These are phyloP conservation scores for Aphidius gifuensis DNA, from an alignment of 1,140 invertebrate species.

Conservation along the genomic window DNA sequence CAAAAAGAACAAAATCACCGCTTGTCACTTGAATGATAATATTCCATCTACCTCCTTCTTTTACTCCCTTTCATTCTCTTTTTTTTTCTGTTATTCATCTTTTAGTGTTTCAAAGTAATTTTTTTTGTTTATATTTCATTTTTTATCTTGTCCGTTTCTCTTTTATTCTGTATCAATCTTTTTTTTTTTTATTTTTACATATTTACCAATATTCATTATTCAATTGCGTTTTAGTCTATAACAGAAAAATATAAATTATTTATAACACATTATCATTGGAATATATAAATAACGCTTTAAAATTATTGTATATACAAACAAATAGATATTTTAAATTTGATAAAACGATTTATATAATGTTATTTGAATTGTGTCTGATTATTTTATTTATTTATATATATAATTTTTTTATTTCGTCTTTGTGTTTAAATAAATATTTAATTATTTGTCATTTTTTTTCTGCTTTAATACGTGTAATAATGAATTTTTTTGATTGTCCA, in stretches of 20 bases:
- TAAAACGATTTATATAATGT: no score
- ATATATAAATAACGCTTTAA: no score
- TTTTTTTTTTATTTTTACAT: conserved; percentile 16
- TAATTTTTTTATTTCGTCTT: no score
- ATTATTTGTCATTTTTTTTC: no score
- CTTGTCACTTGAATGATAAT: conserved; percentile 21
- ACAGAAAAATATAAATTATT: conserved; percentile 7
- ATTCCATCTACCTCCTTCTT: neutral
- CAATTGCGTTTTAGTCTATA: neutral
- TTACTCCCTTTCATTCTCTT: neutral
- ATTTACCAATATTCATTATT: conserved; percentile 22
- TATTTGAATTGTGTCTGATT: no score
- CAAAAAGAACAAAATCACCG: conserved; percentile 16
- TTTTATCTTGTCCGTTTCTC: neutral
- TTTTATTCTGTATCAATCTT: neutral
- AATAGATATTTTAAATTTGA: no score
- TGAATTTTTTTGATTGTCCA: no score
- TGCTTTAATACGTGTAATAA: no score
- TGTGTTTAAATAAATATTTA: no score
- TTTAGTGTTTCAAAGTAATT: neutral
- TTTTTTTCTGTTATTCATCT: conserved; percentile 3
- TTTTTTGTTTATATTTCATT: neutral
- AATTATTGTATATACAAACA: no score
- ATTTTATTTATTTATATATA: no score
- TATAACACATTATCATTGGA: neutral